These are phyloP conservation scores for Parazoanthus atlanticus DNA, from an alignment of 92 coral and sea anemone species.

Conservation along the genomic window DNA sequence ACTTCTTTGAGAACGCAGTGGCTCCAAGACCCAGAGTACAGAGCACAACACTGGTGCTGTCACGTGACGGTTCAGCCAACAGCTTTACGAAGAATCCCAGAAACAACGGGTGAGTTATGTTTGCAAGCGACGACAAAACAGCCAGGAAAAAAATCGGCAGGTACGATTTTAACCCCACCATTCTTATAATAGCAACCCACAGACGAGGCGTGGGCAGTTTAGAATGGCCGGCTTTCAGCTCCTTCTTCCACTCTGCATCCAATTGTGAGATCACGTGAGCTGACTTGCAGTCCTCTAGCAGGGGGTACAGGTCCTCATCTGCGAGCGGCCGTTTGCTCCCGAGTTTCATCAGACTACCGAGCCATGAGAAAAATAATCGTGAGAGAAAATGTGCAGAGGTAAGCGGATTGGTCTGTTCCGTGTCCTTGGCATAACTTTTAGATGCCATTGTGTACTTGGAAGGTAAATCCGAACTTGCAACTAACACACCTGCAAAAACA, in stretches of 20 bases:
- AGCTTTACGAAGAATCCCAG: background rate
- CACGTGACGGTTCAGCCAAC: constrained; percentile 6
- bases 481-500: background rate
- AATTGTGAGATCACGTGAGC: constrained; percentile 33
- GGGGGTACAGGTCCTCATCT: constrained; percentile 44
- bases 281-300: constrained; percentile 48
- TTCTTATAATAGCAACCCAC: constrained; percentile 47
- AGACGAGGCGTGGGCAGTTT: constrained; percentile 15
- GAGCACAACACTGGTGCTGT: background rate
- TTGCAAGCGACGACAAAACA: constrained; percentile 7
- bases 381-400: constrained; percentile 48
- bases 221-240: background rate
- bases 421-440: background rate
- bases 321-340: constrained; percentile 54
- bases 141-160: background rate
- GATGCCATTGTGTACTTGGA: background rate
- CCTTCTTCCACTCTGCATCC: constrained; percentile 43
- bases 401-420: constrained; percentile 34
- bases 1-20: constrained; percentile 18
- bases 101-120: background rate
- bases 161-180: constrained; percentile 9
- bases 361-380: constrained; percentile 51
- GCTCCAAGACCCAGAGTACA: constrained; percentile 2
- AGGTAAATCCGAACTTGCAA: no score
- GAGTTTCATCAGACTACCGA: constrained; percentile 33